Conservation (phyloP, 1,140 invertebrate genomes). For the Ganaspis sp. region DNA sequence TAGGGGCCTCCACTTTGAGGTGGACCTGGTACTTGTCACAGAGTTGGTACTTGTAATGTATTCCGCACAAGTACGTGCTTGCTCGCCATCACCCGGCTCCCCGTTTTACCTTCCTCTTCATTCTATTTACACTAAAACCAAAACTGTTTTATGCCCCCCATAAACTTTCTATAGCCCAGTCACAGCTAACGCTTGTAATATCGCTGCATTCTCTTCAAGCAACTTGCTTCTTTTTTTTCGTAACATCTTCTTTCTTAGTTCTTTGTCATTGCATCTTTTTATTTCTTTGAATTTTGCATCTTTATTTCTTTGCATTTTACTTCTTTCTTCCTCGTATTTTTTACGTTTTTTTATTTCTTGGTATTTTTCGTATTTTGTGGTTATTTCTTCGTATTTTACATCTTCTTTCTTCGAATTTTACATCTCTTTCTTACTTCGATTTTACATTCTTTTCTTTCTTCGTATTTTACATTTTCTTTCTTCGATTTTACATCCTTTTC, state of each 20-base stretch:
- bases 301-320: no score
- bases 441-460: no score
- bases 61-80: slow-evolving; percentile 13
- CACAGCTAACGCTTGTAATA: background rate
- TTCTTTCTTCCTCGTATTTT: no score
- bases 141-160: slow-evolving; percentile 8
- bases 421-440: no score
- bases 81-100: slow-evolving; percentile 31
- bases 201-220: background rate
- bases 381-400: no score
- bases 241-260: background rate
- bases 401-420: no score
- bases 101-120: slow-evolving; percentile 37
- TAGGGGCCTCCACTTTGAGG: slow-evolving; percentile 18
- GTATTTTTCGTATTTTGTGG: no score
- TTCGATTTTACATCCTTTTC: no score
- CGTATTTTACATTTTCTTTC: no score
- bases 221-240: background rate
- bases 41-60: slow-evolving; percentile 22
- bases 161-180: background rate
- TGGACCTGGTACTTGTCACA: slow-evolving; percentile 18
- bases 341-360: no score
- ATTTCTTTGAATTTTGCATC: background rate
- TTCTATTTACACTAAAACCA: slow-evolving; percentile 32
- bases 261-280: background rate